Evolutionary conservation across 2,113 vertebrate genomes (phyloP).

Genomic region (Bubo bubo): DNA sequence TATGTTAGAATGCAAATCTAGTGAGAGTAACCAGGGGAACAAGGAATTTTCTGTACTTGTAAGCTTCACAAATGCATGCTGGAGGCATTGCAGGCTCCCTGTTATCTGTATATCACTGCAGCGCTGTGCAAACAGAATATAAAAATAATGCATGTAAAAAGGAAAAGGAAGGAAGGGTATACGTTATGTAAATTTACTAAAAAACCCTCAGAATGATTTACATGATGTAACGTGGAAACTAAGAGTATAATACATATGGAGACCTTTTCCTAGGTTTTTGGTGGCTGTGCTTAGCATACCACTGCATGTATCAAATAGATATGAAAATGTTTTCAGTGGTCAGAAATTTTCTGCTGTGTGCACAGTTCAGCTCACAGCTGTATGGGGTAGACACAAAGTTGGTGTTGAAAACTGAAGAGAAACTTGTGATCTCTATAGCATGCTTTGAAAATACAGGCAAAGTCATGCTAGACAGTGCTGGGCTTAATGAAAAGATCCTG

Average conservation of each 20-base stretch:
- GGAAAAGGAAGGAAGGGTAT: neutral
- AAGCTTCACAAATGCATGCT: neutral
- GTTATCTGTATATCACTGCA: neutral
- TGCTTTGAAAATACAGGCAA: neutral
- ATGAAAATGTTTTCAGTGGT: neutral
- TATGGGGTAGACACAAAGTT: neutral
- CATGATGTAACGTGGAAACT: neutral
- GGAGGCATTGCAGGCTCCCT: neutral
- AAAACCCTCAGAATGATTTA: neutral
- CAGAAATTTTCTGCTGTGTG: neutral
- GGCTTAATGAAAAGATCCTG: neutral
- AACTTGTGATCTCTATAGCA: neutral
- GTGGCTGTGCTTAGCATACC: neutral
- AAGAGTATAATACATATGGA: neutral
- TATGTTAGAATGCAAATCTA: neutral
- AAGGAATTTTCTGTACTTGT: neutral
- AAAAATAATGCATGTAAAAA: neutral
- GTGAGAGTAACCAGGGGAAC: conserved; percentile 1
- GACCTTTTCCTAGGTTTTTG: neutral
- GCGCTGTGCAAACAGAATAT: neutral
- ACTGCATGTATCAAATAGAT: neutral
- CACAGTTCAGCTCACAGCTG: neutral
- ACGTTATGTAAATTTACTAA: neutral
- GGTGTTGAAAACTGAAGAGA: neutral
- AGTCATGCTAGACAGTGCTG: neutral